Evolutionary conservation across 2,888 invertebrate species (phyloP), one percentile per base, ranked within the genome.

Genomic region (Homarus gammarus): DNA sequence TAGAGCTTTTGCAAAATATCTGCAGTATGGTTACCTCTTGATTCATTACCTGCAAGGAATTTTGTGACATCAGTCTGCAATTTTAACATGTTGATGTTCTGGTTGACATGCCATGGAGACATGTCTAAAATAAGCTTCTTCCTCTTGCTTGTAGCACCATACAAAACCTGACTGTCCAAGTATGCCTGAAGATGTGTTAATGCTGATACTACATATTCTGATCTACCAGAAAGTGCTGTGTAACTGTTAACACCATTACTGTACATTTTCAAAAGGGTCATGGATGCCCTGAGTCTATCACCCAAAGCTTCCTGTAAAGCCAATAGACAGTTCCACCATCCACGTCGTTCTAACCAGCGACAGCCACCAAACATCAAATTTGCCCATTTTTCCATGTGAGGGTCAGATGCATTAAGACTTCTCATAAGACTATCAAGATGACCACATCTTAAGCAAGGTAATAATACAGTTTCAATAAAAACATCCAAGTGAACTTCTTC

Each of bases 1-100:
- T 36, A 49, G 18, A 91, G 81, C 22, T 40, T 64, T 27, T 79
- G 56, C 18, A 90, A 18, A 12, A 79, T 38, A 22, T 44, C 38
- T 51, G 70, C 31, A 31, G 75, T 49, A 33, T 38, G 31, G 33
- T 44, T 31, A 1, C 91, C 95, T 84, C 94, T 94, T 18, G 94
- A 94, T 93, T 97, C 97, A 91, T 96, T 96, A 2, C 95, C 94
- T 0, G 96, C 95, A 33, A 97, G 93, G 93, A 96, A 97, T 92
- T 96, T 96, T 0, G 96, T 96, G 0, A 97, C 95, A 93, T 98
- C 97, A 92, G 96, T 95, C 93, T 98, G 98, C n/a, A 96, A 94
- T 6, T 95, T 95, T 92, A 98, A 96, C 0, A 97, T 97, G 87
- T 96, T 96, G 92, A 98, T 96, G 92, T 97, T 96, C 92, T 96